Conservation (phyloP, 2,113 vertebrate genomes). For the Austrofundulus limnaeus region DNA sequence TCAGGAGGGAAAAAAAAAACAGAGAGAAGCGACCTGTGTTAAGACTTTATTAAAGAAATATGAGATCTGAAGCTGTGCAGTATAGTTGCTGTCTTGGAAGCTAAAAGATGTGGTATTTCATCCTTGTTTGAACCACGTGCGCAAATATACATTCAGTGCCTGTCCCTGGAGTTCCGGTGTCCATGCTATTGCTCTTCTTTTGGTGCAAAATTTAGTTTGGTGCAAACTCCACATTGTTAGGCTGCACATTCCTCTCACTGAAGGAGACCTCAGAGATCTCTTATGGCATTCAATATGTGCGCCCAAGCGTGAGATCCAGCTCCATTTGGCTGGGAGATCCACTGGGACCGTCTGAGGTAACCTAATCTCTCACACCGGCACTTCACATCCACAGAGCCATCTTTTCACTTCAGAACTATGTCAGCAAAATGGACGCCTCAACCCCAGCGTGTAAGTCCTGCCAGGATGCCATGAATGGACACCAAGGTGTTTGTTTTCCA, state of each 20-base stretch:
- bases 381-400: slow-evolving; percentile 73
- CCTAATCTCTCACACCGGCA: slow-evolving; percentile 77
- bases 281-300: slow-evolving; percentile 80
- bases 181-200: slow-evolving; percentile 63
- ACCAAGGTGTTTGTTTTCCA: slow-evolving; percentile 16
- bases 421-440: slow-evolving; percentile 72
- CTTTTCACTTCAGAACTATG: slow-evolving; percentile 70
- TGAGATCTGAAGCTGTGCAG: slow-evolving; percentile 56
- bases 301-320: slow-evolving; percentile 79
- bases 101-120: slow-evolving; percentile 37
- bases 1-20: slow-evolving; percentile 48
- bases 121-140: slow-evolving; percentile 30
- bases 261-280: slow-evolving; percentile 77
- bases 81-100: slow-evolving; percentile 22
- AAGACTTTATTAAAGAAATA: slow-evolving; percentile 70
- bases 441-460: slow-evolving; percentile 18
- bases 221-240: slow-evolving; percentile 77
- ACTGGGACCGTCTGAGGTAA: slow-evolving; percentile 77
- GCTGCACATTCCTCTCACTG: slow-evolving; percentile 70
- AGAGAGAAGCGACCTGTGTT: slow-evolving; percentile 50
- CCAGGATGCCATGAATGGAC: slow-evolving; percentile 29
- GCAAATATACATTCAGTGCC: slow-evolving; percentile 42
- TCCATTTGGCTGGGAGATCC: slow-evolving; percentile 77
- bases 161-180: slow-evolving; percentile 42
- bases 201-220: slow-evolving; percentile 74